A percentile compares a stretch with the other conserved stretches of the same genome.
Conservation (phyloP, 2,113 vertebrate genomes). For the Glaucomys volans region DNA sequence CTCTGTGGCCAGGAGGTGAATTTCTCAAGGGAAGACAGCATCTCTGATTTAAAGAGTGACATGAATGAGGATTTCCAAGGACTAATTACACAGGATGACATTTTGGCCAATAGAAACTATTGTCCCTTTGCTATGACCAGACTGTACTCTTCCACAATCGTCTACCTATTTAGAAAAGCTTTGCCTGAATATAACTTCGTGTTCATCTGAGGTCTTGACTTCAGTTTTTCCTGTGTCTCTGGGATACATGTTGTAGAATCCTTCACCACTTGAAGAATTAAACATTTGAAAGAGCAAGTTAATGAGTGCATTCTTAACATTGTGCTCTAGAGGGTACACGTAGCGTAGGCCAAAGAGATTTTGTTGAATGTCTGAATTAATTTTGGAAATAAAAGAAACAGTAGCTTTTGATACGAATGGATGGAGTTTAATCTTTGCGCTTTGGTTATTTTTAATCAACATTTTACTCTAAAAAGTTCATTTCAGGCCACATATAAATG, state of each 20-base stretch:
- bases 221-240: neutral
- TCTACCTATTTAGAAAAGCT: neutral
- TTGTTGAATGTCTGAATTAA: too few species aligned
- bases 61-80: neutral
- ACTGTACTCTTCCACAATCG: neutral
- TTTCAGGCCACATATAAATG: neutral
- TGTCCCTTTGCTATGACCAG: neutral
- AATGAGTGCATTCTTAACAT: neutral
- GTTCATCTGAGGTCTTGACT: neutral
- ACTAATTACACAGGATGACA: neutral
- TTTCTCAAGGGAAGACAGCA: neutral
- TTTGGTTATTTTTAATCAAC: slow-evolving; percentile 53
- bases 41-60: neutral
- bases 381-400: slow-evolving; percentile 34
- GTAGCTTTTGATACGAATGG: neutral
- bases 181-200: neutral
- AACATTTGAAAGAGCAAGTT: neutral
- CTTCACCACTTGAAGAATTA: neutral
- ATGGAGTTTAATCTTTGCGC: neutral
- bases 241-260: neutral
- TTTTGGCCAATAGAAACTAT: neutral
- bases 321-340: neutral
- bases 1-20: neutral
- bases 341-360: neutral
- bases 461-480: slow-evolving; percentile 28